Conservation (phyloP, 2,797 vertebrate genomes). For the Typhlichthys subterraneus region DNA sequence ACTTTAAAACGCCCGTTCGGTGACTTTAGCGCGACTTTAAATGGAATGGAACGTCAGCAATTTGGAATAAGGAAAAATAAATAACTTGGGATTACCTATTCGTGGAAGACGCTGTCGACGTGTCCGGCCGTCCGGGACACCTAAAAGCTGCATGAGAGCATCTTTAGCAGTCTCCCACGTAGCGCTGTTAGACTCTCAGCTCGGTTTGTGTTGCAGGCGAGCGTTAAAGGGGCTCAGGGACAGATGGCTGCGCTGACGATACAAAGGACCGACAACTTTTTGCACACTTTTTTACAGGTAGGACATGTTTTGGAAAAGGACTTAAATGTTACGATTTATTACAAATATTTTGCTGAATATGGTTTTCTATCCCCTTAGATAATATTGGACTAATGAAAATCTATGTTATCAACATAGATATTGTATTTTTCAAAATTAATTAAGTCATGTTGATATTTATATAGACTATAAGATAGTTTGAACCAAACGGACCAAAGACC, state of each 20-base stretch:
- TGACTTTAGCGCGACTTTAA: constrained; percentile 32
- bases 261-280: constrained; percentile 81
- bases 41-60: constrained; percentile 35
- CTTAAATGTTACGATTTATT: no score
- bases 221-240: constrained; percentile 45
- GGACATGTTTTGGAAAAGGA: no score
- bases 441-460: no score
- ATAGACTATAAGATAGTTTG: no score
- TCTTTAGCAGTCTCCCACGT: constrained; percentile 11
- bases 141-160: constrained; percentile 38
- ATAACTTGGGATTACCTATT: constrained; percentile 39
- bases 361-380: no score
- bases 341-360: no score
- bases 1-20: constrained; percentile 30
- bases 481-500: no score
- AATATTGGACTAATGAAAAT: no score
- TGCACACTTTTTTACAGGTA: constrained; percentile 84
- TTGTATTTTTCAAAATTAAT: no score
- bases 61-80: constrained; percentile 30
- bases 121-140: background rate
- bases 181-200: constrained; percentile 35
- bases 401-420: no score
- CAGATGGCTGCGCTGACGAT: constrained; percentile 84
- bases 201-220: constrained; percentile 70
- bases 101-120: background rate